Conservation (phyloP, 1,140 invertebrate genomes). For the Agrypnia vestita region DNA sequence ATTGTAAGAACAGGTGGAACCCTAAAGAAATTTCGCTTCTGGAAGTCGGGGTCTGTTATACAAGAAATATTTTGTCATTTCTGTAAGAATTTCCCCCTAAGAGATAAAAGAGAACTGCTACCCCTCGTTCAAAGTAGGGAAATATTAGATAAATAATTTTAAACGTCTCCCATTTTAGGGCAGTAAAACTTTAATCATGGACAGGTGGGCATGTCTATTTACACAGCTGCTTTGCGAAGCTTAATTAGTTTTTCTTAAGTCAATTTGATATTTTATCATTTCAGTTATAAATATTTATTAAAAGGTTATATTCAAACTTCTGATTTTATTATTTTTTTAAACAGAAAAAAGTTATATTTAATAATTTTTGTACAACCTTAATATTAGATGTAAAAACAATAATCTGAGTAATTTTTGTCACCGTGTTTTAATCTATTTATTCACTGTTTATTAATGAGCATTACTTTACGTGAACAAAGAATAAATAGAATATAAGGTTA, state of each 20-base stretch:
- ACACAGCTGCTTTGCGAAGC: background rate
- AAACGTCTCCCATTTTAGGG: constrained; percentile 33
- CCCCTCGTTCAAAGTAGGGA: constrained; percentile 25
- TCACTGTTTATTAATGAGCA: no score
- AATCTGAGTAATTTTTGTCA: no score
- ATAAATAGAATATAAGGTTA: no score
- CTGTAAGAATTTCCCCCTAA: constrained; percentile 12
- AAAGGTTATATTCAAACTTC: background rate
- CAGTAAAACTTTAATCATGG: constrained; percentile 44
- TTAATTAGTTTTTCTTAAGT: constrained; percentile 36
- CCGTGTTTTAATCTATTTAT: no score
- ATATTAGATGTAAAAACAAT: no score
- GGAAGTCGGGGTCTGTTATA: constrained; percentile 11
- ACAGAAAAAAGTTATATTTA: no score
- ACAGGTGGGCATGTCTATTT: constrained; percentile 39
- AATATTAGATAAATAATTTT: constrained; percentile 55
- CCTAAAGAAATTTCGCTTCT: constrained; percentile 23
- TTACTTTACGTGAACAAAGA: no score
- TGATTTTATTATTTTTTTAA: no score
- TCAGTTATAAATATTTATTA: constrained; percentile 18
- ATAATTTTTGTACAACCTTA: no score
- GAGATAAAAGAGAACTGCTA: constrained; percentile 43
- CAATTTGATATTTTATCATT: constrained; percentile 22
- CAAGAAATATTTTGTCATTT: constrained; percentile 52
- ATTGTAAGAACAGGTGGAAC: constrained; percentile 49